A percentile compares a stretch with the other conserved stretches of the same genome.
phyloP scores from a whole-genome alignment of 2,113 vertebrate genomes.

The Pipra filicauda region DNA sequence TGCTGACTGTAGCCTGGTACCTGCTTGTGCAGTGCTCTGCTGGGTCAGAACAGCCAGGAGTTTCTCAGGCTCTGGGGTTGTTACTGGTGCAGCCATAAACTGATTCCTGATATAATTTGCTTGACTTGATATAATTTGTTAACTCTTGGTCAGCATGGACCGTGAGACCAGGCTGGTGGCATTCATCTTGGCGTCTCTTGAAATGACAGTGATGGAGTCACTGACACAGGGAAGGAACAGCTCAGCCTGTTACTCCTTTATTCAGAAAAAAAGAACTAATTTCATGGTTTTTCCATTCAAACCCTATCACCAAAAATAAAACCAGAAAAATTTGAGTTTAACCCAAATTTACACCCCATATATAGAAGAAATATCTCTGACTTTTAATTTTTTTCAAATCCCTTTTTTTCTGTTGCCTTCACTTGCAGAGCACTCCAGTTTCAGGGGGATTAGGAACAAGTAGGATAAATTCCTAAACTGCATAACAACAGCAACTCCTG shows the following conservation, averaged over 20 bases:
- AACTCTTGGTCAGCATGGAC: not conserved
- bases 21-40: not conserved
- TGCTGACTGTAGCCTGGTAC: not conserved
- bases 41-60: not conserved
- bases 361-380: not conserved
- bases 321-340: not conserved
- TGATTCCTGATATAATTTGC: not conserved
- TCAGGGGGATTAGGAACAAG: not conserved
- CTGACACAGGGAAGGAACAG: not conserved
- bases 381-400: not conserved
- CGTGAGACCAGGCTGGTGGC: not conserved
- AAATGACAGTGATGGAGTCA: not conserved
- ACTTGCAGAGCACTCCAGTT: not conserved
- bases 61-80: not conserved
- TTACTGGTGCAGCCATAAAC: not conserved
- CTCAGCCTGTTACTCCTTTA: not conserved
- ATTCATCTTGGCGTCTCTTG: not conserved
- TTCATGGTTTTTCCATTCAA: not conserved
- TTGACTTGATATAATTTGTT: not conserved
- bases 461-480: not conserved
- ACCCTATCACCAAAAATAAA: not conserved
- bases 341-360: not conserved
- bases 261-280: not conserved
- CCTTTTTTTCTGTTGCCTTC: not conserved
- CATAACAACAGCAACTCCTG: not conserved